Base-by-base conservation (phyloP, 2,888 invertebrate species). In the Polia nebulosa region DNA sequence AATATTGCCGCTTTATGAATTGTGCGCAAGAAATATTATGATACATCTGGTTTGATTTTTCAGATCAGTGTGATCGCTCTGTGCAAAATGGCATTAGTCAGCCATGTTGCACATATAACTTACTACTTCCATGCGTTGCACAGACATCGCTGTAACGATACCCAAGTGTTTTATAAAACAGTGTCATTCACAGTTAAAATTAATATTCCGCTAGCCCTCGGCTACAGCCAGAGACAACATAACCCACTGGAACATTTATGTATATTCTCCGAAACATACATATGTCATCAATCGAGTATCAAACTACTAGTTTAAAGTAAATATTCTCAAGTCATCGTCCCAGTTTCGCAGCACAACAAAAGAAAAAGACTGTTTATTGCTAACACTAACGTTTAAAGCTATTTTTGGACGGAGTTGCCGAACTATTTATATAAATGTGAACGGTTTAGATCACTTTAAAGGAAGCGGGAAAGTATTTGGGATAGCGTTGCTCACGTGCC, bases 401-500 rank as follows among this genome's bases (percentile, higher is more conserved):
- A 82, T 81, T 83, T 82, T 64, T 53, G 76, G 51, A 60, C 62
- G 45, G 72, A 61, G 63, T 57, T 36, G 63, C 53, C 47, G 53
- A 57, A 67, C 83, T 84, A 84, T 85, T 77, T 80, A 74, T 83
- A 72, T 58, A 25, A 36, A 55, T 64, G 57, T 72, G 69, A 72
- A 81, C 72, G 49, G 74, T 78, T 74, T 78, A 82, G 71, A 77
- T 71, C 82, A 68, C 73, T 80, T 76, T 68, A 81, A 84, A 81
- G 81, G 85, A 84, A 81, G 66, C 44, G 55, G 53, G 58, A 67
- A 77, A 65, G 64, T 81, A 79, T 84, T 81, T 77, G 76, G 72
- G 65, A 71, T 77, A 74, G 49, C 71, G 61, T 72, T 72, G 71
- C 82, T 83, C 82, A 76, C 65, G 80, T 87, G 90, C 86, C 89